These are phyloP conservation scores for Oreochromis mossambicus DNA, from an alignment of 2,797 vertebrate genomes.

Conservation along the genomic window DNA sequence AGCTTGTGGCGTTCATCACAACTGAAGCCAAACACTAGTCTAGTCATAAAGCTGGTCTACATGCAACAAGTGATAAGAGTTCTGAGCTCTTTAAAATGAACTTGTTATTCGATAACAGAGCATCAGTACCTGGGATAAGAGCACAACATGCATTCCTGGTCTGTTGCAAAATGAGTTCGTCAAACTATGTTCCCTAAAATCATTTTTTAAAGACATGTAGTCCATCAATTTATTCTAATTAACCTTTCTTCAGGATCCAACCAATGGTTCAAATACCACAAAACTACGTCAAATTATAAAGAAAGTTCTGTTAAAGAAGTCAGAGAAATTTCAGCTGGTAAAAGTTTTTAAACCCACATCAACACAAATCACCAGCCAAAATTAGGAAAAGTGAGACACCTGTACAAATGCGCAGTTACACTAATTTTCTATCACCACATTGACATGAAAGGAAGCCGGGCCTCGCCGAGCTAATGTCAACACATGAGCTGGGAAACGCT, in stretches of 20 bases:
- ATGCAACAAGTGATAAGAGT: fast-evolving
- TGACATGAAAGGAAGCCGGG: not conserved
- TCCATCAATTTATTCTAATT: not conserved
- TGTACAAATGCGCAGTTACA: not conserved
- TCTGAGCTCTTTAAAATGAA: not conserved
- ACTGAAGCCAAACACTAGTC: not conserved
- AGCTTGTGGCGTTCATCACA: not conserved
- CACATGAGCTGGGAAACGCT: not conserved
- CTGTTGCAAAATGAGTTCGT: not conserved
- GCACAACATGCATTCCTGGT: not conserved
- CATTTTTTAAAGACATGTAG: fast-evolving
- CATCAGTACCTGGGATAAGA: too few relatives aligned
- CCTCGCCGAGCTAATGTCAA: conserved; percentile 12
- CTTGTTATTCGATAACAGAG: fast-evolving
- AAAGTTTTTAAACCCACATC: fast-evolving
- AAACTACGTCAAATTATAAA: fast-evolving
- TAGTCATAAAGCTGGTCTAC: fast-evolving
- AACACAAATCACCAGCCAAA: fast-evolving
- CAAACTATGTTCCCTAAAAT: not conserved
- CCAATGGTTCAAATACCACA: not conserved
- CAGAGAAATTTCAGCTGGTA: fast-evolving
- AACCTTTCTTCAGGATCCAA: not conserved
- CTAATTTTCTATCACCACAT: not conserved
- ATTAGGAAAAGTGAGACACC: not conserved
- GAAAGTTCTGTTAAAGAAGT: not conserved